Evolutionary conservation across 2,888 invertebrate species (phyloP), one percentile per base, ranked within the genome.

Genomic region (Cremastinae sp.): DNA sequence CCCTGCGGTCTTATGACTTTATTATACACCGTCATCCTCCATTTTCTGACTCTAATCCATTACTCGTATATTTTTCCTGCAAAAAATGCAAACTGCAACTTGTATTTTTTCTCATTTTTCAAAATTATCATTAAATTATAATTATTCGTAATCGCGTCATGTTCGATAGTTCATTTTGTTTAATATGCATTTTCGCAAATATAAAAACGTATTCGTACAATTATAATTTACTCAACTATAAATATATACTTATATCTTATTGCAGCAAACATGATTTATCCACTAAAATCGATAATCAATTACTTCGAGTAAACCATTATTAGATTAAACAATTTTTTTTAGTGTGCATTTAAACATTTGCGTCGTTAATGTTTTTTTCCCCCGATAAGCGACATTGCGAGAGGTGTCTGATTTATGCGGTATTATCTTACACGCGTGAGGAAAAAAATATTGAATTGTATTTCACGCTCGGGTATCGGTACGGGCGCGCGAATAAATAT

Each of bases 401-500:
- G 10, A 70, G 64, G 64, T 64, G 69, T 74, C 51, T 62, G 58
- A 62, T 74, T 74, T 74, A 69, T 69, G 56, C 51, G 22, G 74
- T 64, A 64, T 74, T 70, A 65, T 64, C 51, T 74, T 70, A 51
- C 69, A n/a, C 43, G 53, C 51, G 45, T n/a, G n/a, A n/a, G 18
- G 49, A 12, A 59, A 43, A 53, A 56, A 36, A 62, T 56, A 49
- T 74, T 49, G 58, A 51, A 64, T 70, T 69, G 59, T 70, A 22
- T 36, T 34, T 51, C 38, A 51, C 38, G 2, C n/a, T 28, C 41
- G 41, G 20, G 41, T 22, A 20, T 22, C 12, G 9, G 12, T 22
- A 41, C 28, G 8, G 5, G n/a, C 20, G 53, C 69, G 56, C 22
- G 45, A 38, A 68, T 36, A 38, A 61, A 56, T 62, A 70, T 78